Evolutionary conservation across 2,888 invertebrate genomes (phyloP).

Genomic region (Dermolepida albohirtum): DNA sequence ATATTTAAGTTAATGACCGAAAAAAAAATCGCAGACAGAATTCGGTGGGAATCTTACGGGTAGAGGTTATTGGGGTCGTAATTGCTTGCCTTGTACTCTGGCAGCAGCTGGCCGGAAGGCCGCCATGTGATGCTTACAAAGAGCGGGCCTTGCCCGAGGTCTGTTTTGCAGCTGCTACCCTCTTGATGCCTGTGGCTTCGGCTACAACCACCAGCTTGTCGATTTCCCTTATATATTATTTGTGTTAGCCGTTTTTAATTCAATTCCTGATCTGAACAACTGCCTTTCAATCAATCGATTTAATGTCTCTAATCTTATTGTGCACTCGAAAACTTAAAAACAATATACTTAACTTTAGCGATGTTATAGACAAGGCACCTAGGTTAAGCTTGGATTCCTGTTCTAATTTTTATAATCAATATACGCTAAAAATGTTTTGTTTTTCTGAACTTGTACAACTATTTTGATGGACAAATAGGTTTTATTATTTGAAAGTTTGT

Average conservation of each 20-base stretch:
- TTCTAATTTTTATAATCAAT: no score
- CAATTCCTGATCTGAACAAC: neutral
- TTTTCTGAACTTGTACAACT: no score
- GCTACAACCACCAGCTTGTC: conserved; percentile 48
- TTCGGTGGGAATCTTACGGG: conserved; percentile 65
- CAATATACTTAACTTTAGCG: no score
- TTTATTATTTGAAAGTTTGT: no score
- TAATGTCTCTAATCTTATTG: neutral
- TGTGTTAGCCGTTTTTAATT: conserved; percentile 3
- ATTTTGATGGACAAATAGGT: no score
- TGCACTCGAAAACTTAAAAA: neutral
- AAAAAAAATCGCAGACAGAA: conserved; percentile 66
- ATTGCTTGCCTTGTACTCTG: conserved; percentile 3
- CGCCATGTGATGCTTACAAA: conserved; percentile 67
- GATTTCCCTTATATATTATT: conserved; percentile 1
- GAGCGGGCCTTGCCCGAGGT: conserved; percentile 63
- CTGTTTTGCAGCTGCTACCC: conserved; percentile 55
- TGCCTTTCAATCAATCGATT: no score
- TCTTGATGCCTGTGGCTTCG: conserved; percentile 45
- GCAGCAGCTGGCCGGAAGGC: conserved; percentile 69
- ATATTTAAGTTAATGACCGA: conserved; percentile 40
- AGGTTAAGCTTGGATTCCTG: no score
- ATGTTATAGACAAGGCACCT: no score
- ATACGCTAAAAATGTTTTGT: no score
- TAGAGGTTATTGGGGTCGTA: conserved; percentile 59